Evolutionary conservation across 2,113 vertebrate genomes (phyloP), one percentile per base, ranked within the genome.

Genomic region (Budorcas taxicolor): DNA sequence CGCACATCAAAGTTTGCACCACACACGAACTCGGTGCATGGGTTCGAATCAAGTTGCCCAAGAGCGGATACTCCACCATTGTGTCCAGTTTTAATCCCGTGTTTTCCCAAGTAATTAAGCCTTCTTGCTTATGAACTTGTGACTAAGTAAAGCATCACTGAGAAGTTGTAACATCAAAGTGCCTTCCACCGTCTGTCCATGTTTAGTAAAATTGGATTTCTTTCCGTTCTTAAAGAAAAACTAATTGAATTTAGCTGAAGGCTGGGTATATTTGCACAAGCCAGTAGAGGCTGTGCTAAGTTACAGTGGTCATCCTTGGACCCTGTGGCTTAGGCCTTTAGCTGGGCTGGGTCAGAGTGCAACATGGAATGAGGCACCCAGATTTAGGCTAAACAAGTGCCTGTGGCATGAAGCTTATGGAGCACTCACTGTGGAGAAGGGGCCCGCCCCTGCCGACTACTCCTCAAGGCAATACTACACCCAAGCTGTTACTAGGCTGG

Each of bases 121-220:
- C 97, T 97, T 98, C 98, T 98, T 98, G 98, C 99, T 99, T 99
- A 99, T 99, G 98, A 99, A 99, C 99, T 99, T 99, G 98, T 98
- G 98, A 98, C 98, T 99, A 96, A 98, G 98, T 98, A 98, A 99
- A 99, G 99, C 98, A 90, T 47, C 98, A 93, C 98, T 17, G 97
- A 99, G 99, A 98, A 98, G 98, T 98, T 98, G 98, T 97, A 97
- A 99, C 99, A 99, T 99, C 99, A 99, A 99, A 99, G 99, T 98
- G 95, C 97, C 52, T 98, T 98, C 98, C 97, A 98, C 98, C 95
- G 98, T 97, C 98, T 98, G 98, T 98, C 98, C 90, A 0, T 97
- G 94, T 97, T 97, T 97, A 88, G 96, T 94, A 98, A 99, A 99
- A 99, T 99, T 99, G 99, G 99, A 99, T 99, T 99, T 99, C 98